phyloP scores from a whole-genome alignment of 2,797 vertebrate genomes.

The Limnodromus scolopaceus region DNA sequence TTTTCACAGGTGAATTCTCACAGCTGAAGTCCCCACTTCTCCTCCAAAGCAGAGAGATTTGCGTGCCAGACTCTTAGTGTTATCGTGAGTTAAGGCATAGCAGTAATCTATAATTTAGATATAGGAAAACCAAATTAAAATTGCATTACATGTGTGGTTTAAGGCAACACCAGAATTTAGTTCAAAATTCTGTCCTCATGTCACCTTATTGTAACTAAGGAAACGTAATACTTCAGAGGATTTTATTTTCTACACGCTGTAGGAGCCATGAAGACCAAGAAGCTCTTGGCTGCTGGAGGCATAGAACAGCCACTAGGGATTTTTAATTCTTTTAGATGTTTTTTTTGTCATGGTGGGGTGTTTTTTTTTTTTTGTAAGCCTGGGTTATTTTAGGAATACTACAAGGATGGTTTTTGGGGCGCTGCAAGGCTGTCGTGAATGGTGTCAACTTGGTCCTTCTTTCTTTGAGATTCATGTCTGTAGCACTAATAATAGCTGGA shows the following conservation, averaged over 20 bases:
- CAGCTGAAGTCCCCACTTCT: neutral
- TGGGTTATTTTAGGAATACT: neutral
- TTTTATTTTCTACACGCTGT: neutral
- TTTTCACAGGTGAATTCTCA: neutral
- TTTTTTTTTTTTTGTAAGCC: neutral
- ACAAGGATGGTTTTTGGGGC: neutral
- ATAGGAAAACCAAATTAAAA: slow-evolving; percentile 55
- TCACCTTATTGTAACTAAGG: slow-evolving; percentile 56
- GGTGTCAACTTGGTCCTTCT: neutral
- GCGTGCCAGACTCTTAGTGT: neutral
- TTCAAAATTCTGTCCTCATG: slow-evolving; percentile 51
- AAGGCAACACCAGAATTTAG: slow-evolving; percentile 28
- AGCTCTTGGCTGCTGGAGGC: neutral
- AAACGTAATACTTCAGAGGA: neutral
- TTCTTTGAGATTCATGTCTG: neutral
- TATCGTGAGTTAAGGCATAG: neutral
- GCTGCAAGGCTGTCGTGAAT: neutral
- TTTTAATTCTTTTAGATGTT: neutral
- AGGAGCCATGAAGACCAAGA: neutral
- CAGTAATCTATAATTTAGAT: slow-evolving; percentile 62
- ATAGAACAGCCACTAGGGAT: neutral
- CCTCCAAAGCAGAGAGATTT: neutral
- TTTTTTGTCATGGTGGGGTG: neutral
- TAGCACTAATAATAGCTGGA: neutral
- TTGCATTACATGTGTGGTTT: slow-evolving; percentile 54